Evolutionary conservation across 2,797 vertebrate species (phyloP).

Genomic region (Anisognathus igniventris): DNA sequence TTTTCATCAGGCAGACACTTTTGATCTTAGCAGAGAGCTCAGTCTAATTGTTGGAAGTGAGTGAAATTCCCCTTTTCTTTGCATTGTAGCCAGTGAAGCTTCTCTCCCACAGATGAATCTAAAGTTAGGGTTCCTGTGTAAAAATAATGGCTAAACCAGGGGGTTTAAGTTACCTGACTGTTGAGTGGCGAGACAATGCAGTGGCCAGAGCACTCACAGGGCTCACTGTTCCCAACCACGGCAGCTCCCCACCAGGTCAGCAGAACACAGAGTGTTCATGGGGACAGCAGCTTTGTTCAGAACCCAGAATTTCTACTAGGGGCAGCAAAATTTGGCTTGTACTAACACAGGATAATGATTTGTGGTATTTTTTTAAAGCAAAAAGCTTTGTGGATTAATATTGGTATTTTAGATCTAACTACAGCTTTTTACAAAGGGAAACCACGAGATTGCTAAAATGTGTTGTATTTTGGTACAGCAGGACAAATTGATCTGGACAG

Average conservation of each 20-base stretch:
- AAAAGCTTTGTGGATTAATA: background rate
- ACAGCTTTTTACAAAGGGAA: background rate
- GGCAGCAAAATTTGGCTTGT: background rate
- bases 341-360: background rate
- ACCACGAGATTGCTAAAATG: fast-evolving
- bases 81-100: background rate
- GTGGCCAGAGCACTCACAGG: background rate
- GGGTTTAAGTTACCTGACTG: background rate
- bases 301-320: background rate
- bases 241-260: background rate
- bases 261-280: fast-evolving
- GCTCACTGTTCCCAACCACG: background rate
- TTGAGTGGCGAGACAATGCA: background rate
- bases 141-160: background rate
- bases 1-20: background rate
- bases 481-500: background rate
- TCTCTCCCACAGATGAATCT: background rate
- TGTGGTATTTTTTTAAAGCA: background rate
- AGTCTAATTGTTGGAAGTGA: background rate
- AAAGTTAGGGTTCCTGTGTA: background rate
- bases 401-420: background rate
- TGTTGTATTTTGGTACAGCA: background rate
- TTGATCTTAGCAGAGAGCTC: background rate
- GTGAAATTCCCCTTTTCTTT: background rate
- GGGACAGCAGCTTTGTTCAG: background rate